Conservation (phyloP, 2,113 vertebrate species). For the Castor canadensis region DNA sequence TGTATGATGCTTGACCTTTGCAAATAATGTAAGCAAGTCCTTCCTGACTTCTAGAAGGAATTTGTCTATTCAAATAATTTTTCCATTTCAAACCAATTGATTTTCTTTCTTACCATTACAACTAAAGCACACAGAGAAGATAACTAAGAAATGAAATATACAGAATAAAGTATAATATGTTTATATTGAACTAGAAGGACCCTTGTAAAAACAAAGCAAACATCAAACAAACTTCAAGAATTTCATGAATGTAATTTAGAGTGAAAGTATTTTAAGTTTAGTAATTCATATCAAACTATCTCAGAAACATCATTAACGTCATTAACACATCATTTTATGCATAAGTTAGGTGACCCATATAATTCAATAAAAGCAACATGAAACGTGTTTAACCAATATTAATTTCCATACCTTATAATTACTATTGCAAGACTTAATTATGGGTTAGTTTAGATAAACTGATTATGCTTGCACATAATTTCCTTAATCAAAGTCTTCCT, state of each 20-base stretch:
- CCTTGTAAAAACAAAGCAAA: neutral
- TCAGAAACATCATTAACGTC: neutral
- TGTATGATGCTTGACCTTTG: neutral
- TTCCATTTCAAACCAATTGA: neutral
- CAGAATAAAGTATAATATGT: neutral
- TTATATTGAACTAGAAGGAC: neutral
- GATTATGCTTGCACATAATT: neutral
- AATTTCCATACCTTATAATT: neutral
- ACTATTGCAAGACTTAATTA: neutral
- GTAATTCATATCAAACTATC: neutral
- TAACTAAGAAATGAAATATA: neutral
- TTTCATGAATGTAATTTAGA: neutral
- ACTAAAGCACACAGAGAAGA: neutral
- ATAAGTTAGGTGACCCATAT: neutral
- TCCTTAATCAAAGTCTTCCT: slow-evolving; percentile 3
- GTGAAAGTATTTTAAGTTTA: neutral
- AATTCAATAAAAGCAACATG: neutral
- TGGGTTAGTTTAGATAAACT: neutral
- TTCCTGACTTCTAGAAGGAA: neutral
- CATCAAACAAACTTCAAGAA: neutral
- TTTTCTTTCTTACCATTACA: neutral
- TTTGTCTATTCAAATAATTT: neutral
- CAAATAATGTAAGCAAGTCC: neutral
- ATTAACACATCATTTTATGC: neutral
- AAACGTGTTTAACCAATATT: neutral